Evolutionary conservation across 1,140 invertebrate species (phyloP).

Genomic region (Chlorops oryzae): DNA sequence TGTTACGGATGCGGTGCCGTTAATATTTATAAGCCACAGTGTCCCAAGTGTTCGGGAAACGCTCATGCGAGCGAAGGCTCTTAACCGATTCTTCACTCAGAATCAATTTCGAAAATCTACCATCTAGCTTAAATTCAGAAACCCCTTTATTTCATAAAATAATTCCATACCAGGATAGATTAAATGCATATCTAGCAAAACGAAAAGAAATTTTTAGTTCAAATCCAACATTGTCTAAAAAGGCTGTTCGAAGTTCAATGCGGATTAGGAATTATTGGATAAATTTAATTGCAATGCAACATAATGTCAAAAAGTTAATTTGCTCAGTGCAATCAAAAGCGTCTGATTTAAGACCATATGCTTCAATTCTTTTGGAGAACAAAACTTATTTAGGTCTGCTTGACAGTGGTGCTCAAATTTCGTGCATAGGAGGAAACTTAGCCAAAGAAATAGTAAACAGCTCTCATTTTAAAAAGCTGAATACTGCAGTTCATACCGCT

Average conservation of each 20-base stretch:
- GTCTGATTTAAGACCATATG: conserved; percentile 3
- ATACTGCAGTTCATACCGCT: conserved; percentile 1
- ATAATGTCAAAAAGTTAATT: background rate
- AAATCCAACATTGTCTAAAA: too few relatives aligned
- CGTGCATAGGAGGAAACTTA: background rate
- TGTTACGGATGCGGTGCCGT: conserved; percentile 10
- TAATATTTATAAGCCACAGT: conserved; percentile 6
- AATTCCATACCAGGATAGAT: conserved; percentile 8
- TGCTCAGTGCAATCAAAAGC: background rate
- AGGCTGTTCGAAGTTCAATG: too few relatives aligned
- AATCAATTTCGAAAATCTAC: background rate
- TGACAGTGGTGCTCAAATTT: conserved; percentile 1
- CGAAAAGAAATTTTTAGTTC: conserved; percentile 1
- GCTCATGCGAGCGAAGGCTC: background rate
- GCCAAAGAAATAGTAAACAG: background rate
- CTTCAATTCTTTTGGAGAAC: background rate
- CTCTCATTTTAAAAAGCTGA: background rate
- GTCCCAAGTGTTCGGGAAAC: conserved; percentile 2
- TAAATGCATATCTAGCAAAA: background rate
- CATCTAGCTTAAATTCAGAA: too few relatives aligned
- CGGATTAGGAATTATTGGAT: too few relatives aligned
- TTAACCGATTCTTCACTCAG: background rate
- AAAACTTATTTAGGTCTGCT: background rate
- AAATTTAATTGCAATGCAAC: background rate
- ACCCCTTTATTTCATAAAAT: background rate